These are phyloP conservation scores for Hydrophis major DNA, from an alignment of 2,797 vertebrate species.

Conservation along the genomic window DNA sequence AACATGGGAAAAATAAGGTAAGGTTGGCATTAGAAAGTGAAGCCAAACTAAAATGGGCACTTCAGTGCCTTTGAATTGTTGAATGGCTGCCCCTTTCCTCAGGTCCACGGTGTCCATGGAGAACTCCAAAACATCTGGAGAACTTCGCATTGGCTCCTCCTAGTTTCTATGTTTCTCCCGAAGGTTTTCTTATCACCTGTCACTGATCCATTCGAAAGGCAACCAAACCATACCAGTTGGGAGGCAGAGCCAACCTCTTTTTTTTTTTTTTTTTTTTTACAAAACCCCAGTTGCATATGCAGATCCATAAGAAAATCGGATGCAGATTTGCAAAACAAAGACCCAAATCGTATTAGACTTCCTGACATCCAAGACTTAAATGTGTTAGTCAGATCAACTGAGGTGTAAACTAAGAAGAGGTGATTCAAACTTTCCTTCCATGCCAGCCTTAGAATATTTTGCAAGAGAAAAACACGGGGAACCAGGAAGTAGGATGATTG, in stretches of 20 bases:
- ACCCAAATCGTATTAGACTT: not conserved
- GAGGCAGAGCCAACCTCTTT: not conserved
- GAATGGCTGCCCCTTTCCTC: slow-evolving; percentile 45
- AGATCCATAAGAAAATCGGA: slow-evolving; percentile 31
- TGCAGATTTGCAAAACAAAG: not conserved
- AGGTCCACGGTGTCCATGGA: slow-evolving; percentile 15
- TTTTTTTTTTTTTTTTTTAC: not conserved
- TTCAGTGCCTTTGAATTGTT: slow-evolving; percentile 40
- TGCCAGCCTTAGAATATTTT: not conserved
- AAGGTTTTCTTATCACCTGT: slow-evolving; percentile 47
- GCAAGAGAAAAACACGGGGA: not conserved
- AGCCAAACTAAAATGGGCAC: slow-evolving; percentile 30
- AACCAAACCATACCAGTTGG: slow-evolving; percentile 33
- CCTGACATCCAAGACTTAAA: not conserved
- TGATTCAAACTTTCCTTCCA: not conserved
- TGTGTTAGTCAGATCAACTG: not conserved
- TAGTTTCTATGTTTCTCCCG: slow-evolving; percentile 44
- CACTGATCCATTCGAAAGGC: slow-evolving; percentile 36
- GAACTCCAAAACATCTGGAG: not conserved
- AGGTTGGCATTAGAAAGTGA: slow-evolving; percentile 61
- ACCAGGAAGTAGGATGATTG: not conserved
- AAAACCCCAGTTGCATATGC: slow-evolving; percentile 54
- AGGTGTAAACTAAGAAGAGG: not conserved
- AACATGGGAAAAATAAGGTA: slow-evolving; percentile 63
- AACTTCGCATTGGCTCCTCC: slow-evolving; percentile 31